Evolutionary conservation across 2,888 invertebrate species (phyloP), one percentile per base, ranked within the genome.

Genomic region (Apocheima hispidaria): DNA sequence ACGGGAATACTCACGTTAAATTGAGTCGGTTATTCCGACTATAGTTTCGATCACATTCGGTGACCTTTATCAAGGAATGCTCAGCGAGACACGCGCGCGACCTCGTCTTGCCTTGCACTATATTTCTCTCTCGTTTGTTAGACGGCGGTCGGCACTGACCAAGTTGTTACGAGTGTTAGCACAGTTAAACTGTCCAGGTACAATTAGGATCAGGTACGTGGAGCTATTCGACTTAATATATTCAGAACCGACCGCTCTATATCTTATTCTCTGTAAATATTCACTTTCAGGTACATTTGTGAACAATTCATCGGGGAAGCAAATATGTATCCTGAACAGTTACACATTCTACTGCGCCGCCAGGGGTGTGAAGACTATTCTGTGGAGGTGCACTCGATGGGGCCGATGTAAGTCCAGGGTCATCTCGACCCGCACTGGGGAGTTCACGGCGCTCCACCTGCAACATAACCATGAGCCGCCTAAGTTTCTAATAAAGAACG

Each of bases 381-480:
- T 79, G 66, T 87, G 83, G 85, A 63, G 82, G 21, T 85, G 82
- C 48, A 81, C 84, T 2, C 46, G 56, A 7, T 56, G 56, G 56
- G 49, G 33, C 9, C 40, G 40, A 12, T 85, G 85, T 60, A 82
- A 77, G 62, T 81, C 83, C 6, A 72, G 83, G 35, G 81, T 84
- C 56, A 83, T 81, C 52, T 72, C 82, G 18, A 68, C 72, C 20
- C 12, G 21, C n/a, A 9, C 30, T 7, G 78, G 79, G 0, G 53
- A 69, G 46, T 57, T 79, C 1, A 48, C 79, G 36, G 70, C 70
- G 6, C 65, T 75, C 7, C 78, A 74, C 2, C 71, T 74, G 9
- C 58, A 70, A 16, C 84, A 83, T 40, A 71, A 70, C 1, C 84
- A 83, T 35, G 68, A 65, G 0, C 79, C 77, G 4, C 80, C 82